These are phyloP conservation scores for Echiichthys vipera DNA, from an alignment of 2,797 vertebrate species.

Conservation along the genomic window DNA sequence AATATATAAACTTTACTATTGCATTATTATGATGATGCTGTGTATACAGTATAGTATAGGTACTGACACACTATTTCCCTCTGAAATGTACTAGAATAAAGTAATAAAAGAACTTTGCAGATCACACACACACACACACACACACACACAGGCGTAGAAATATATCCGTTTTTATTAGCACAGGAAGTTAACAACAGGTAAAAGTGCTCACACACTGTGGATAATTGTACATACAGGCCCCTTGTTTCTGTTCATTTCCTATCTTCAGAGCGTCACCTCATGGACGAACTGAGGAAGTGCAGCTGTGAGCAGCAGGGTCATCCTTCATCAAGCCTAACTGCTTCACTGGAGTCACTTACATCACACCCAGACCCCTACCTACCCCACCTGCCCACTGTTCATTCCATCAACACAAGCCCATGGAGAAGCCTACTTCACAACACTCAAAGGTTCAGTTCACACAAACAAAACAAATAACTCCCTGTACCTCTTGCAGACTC, in stretches of 20 bases:
- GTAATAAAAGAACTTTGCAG: too few relatives aligned
- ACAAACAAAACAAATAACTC: not conserved
- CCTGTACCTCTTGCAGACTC: not conserved
- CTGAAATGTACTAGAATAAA: too few relatives aligned
- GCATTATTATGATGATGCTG: too few relatives aligned
- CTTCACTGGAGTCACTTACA: not conserved
- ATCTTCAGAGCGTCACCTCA: conserved; percentile 2
- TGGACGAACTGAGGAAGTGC: not conserved
- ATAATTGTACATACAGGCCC: conserved; percentile 13
- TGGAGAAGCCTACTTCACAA: not conserved
- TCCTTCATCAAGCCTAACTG: not conserved
- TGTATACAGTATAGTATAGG: too few relatives aligned
- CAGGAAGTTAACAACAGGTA: conserved; percentile 2
- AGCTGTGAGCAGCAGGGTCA: not conserved
- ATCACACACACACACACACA: not conserved
- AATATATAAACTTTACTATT: too few relatives aligned
- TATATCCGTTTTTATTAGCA: conserved; percentile 53
- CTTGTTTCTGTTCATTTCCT: not conserved
- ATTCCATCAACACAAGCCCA: not conserved
- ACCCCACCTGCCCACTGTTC: not conserved
- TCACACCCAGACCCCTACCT: not conserved
- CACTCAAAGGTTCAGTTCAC: not conserved
- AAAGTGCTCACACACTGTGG: conserved; percentile 23
- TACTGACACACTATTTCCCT: too few relatives aligned
- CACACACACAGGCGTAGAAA: conserved; percentile 16